Percentiles rank a stretch among this genome's conserved stretches.
These are phyloP conservation scores for Callosobruchus maculatus DNA, from an alignment of 2,888 invertebrate species.

Conservation along the genomic window DNA sequence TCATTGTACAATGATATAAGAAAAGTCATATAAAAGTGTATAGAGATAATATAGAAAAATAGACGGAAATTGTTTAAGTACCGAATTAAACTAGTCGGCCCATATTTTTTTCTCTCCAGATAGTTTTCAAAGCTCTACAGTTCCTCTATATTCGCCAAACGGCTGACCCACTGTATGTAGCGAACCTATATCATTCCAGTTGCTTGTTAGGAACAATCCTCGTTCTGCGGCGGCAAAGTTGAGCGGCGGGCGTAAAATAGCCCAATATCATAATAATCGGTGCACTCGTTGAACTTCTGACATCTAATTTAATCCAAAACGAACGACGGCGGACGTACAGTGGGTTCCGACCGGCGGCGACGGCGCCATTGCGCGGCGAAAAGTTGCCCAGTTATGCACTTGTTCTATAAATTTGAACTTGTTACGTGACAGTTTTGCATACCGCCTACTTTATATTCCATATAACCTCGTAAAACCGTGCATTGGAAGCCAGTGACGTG, in stretches of 20 bases:
- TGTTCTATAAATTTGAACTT: conserved; percentile 46
- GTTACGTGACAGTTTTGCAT: conserved; percentile 47
- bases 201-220: too few relatives aligned
- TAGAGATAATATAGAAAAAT: too few relatives aligned
- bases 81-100: too few relatives aligned
- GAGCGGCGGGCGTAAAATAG: not conserved
- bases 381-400: conserved; percentile 45
- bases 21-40: too few relatives aligned
- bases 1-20: too few relatives aligned
- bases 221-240: not conserved
- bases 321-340: not conserved
- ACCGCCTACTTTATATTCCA: conserved; percentile 42
- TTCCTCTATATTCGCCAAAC: too few relatives aligned
- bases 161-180: too few relatives aligned
- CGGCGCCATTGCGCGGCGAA: conserved; percentile 35
- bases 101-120: too few relatives aligned
- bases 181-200: too few relatives aligned
- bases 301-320: conserved; percentile 40
- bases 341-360: conserved; percentile 5
- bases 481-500: not conserved
- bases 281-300: conserved; percentile 36
- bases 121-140: too few relatives aligned
- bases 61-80: too few relatives aligned
- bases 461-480: conserved; percentile 31
- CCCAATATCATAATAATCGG: not conserved